These are phyloP conservation scores for Callipepla squamata DNA, from an alignment of 2,113 vertebrate species.

Conservation along the genomic window DNA sequence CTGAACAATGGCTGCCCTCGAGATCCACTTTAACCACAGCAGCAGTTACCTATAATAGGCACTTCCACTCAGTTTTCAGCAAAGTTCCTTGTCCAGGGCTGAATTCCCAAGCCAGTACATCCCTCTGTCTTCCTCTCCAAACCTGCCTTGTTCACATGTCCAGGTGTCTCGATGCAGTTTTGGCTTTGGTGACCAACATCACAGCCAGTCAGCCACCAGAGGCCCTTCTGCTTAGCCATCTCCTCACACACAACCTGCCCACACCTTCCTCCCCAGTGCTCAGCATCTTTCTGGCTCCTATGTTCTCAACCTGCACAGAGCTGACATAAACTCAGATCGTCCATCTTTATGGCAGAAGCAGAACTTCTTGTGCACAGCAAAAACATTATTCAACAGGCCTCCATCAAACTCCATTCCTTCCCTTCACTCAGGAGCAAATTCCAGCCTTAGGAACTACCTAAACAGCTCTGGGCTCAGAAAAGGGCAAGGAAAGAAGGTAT, in stretches of 20 bases:
- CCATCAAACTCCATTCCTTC: background rate
- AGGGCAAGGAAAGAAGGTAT: background rate
- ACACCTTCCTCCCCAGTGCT: background rate
- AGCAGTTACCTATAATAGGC: background rate
- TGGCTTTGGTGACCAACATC: background rate
- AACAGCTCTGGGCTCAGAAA: background rate
- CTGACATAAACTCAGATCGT: background rate
- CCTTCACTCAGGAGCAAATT: background rate
- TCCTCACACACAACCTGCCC: background rate
- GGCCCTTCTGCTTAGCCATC: background rate
- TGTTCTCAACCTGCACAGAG: background rate
- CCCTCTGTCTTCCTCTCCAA: background rate
- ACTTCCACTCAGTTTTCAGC: slow-evolving; percentile 38
- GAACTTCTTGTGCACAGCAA: no score
- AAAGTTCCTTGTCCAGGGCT: background rate
- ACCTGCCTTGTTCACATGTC: background rate
- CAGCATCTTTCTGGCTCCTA: background rate
- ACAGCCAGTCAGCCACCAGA: background rate
- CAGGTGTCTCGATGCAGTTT: background rate
- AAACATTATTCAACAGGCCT: background rate
- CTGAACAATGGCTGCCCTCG: slow-evolving; percentile 43
- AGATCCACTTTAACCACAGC: slow-evolving; percentile 35
- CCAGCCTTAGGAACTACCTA: background rate
- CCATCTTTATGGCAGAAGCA: background rate
- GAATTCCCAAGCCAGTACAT: slow-evolving; percentile 6